Percentiles rank a stretch among this genome's conserved stretches.
These are phyloP conservation scores for Misgurnus mizolepis DNA, from an alignment of 2,113 vertebrate species.

Conservation along the genomic window DNA sequence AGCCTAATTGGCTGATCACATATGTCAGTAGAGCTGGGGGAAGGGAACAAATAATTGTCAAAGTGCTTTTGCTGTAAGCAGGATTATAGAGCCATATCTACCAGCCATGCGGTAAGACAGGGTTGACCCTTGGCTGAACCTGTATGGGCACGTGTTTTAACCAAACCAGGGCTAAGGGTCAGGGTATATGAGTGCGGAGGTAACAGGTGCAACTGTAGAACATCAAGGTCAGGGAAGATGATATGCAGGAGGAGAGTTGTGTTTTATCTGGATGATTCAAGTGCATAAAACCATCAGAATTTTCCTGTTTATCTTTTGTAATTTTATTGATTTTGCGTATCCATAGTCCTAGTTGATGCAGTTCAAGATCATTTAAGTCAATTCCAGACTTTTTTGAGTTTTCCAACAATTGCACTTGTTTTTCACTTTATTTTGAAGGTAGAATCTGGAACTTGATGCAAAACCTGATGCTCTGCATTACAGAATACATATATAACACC, in stretches of 20 bases:
- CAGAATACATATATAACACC: background rate
- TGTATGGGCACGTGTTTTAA: constrained; percentile 62
- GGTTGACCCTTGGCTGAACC: constrained; percentile 77
- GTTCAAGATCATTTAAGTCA: too few relatives aligned
- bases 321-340: too few relatives aligned
- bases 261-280: background rate
- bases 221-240: background rate
- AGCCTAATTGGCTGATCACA: constrained; percentile 57
- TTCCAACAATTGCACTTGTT: too few relatives aligned
- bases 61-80: constrained; percentile 76
- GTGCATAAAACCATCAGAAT: too few relatives aligned
- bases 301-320: too few relatives aligned
- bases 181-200: constrained; percentile 8
- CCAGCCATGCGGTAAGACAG: constrained; percentile 70
- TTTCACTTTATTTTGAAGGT: too few relatives aligned
- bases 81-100: constrained; percentile 78
- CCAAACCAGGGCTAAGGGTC: constrained; percentile 35
- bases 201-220: background rate
- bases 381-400: too few relatives aligned
- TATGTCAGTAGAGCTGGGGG: constrained; percentile 24
- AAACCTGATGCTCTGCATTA: background rate
- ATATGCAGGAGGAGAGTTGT: background rate
- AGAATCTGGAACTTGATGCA: too few relatives aligned
- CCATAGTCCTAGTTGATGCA: too few relatives aligned
- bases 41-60: constrained; percentile 69